Percentiles rank a stretch among this genome's conserved stretches.
Conservation (phyloP, 2,888 invertebrate species). For the Megastigmus dorsalis region DNA sequence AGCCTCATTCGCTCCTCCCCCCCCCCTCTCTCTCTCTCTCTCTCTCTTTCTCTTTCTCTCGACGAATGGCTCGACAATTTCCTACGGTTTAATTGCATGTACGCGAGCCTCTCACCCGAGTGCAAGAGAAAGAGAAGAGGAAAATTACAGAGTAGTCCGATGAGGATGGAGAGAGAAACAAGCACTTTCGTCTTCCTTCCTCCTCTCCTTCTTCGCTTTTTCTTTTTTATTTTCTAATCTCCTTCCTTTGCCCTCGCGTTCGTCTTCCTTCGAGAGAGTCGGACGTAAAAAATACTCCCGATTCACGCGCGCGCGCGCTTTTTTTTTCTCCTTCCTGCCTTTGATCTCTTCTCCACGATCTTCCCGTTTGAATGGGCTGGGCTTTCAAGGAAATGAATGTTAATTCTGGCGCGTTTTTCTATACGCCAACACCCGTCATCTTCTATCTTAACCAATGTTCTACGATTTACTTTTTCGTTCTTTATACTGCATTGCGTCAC, state of each 20-base stretch:
- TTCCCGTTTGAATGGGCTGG: constrained; percentile 38
- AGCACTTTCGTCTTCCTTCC: constrained; percentile 3
- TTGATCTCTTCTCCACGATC: too few species aligned
- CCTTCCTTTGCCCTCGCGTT: too few species aligned
- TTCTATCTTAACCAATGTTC: constrained; percentile 8
- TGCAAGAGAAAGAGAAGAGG: constrained; percentile 7
- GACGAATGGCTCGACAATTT: constrained; percentile 51
- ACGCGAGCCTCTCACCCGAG: constrained; percentile 11
- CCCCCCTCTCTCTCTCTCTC: constrained; percentile 14
- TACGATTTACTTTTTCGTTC: constrained; percentile 21
- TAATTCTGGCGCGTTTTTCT: constrained; percentile 36
- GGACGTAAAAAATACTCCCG: constrained; percentile 42
- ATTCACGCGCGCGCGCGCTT: constrained; percentile 17
- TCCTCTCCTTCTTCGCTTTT: not conserved
- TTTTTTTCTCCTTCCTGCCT: constrained; percentile 34
- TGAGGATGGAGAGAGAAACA: not conserved
- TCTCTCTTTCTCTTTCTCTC: constrained; percentile 17
- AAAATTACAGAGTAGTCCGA: constrained; percentile 36
- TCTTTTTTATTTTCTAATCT: too few species aligned
- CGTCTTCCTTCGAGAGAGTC: constrained; percentile 12
- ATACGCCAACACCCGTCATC: constrained; percentile 3
- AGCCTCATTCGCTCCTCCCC: not conserved
- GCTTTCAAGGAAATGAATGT: constrained; percentile 53
- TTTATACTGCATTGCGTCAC: not conserved
- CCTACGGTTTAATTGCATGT: constrained; percentile 54